Evolutionary conservation across 2,113 vertebrate genomes (phyloP), one percentile per base, ranked within the genome.

Genomic region (Pampusana beccarii): DNA sequence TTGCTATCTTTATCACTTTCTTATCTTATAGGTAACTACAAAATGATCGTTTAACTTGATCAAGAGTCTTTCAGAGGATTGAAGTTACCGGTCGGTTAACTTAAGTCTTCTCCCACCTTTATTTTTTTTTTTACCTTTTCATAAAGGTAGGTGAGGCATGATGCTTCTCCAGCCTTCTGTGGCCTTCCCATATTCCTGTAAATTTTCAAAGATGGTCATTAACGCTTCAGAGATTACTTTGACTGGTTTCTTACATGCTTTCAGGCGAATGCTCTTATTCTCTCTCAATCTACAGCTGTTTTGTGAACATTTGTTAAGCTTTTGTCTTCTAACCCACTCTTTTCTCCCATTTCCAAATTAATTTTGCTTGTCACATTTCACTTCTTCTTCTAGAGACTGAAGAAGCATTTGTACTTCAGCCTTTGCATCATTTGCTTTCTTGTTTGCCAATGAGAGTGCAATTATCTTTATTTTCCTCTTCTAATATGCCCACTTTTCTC

Each of bases 1-100:
- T 91, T 95, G 72, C 60, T 96, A 28, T 95, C 75, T 97, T 92
- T 95, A 96, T 96, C 31, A 33, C 83, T 95, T 96, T 96, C 94
- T 96, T 97, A 94, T 97, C 80, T 97, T 95, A n/a, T 96, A 95
- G 95, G 93, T 97, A 93, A 95, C 93, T 91, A 46, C 94, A 92
- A 95, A 96, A 78, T 95, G 95, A 93, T 96, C 70, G 93, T 86
- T 87, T 96, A 95, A 94, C 46, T 97, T 97, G 89, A 92, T 95
- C 91, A 91, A 95, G 96, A 94, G 40, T 94, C 87, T 90, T 95
- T 95, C 93, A 92, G 93, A 92, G 84, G 94, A 95, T 92, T 85
- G 95, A 90, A 89, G 90, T 95, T 97, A 97, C 81, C 65, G 89
- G 70, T 97, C 77, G 94, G 78, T 46, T 97, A 95, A 91, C 94